Conservation (phyloP, 2,797 vertebrate species). For the Channa striata region DNA sequence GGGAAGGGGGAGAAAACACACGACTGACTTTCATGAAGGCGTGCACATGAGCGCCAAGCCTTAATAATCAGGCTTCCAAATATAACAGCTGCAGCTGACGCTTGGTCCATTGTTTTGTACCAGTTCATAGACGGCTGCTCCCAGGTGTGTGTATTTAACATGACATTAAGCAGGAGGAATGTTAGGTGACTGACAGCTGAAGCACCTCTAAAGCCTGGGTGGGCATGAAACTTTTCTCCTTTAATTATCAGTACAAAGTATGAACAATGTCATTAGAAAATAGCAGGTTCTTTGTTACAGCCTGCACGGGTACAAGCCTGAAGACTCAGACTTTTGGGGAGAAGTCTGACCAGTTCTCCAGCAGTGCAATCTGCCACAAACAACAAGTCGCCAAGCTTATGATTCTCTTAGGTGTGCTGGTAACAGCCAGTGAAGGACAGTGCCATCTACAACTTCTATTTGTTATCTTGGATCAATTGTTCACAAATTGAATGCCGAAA, state of each 20-base stretch:
- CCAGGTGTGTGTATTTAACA: conserved; percentile 5
- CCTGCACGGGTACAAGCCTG: background rate
- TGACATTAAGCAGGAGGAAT: background rate
- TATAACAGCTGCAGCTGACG: conserved; percentile 58
- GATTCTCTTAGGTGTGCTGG: background rate
- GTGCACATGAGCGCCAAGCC: background rate
- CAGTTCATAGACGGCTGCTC: conserved; percentile 19
- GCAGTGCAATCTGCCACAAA: too few species aligned
- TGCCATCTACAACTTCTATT: too few species aligned
- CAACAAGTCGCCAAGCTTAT: background rate
- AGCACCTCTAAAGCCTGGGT: background rate
- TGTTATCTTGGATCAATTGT: too few species aligned
- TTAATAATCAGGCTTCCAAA: conserved; percentile 20
- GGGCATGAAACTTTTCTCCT: background rate
- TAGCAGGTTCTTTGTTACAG: background rate
- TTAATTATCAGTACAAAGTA: background rate
- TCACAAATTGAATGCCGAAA: too few species aligned
- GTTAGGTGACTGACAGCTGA: background rate
- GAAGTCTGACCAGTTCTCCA: background rate
- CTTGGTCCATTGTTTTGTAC: conserved; percentile 11
- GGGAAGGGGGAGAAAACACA: background rate
- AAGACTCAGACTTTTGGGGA: background rate
- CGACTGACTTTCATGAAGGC: background rate
- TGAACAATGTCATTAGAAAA: background rate
- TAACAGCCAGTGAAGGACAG: too few species aligned